phyloP scores from a whole-genome alignment of 2,888 invertebrate species.

The Beris morrisii region DNA sequence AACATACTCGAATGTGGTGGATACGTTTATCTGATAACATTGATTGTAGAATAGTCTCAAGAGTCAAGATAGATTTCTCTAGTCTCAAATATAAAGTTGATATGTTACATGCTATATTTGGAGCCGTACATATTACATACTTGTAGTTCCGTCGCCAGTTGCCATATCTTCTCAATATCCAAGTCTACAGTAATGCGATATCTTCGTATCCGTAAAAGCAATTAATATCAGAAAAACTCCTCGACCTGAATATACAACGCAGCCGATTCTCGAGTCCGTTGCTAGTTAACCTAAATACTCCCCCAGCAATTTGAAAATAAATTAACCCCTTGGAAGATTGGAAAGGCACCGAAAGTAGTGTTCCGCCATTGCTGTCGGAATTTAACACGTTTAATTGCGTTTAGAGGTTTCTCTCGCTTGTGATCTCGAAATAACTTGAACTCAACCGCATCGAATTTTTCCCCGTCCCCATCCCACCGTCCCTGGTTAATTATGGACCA shows the following conservation, averaged over 20 bases:
- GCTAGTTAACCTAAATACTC: slow-evolving; percentile 27
- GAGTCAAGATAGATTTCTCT: no score
- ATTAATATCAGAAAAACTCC: slow-evolving; percentile 21
- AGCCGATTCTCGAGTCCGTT: slow-evolving; percentile 5
- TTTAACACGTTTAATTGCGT: slow-evolving; percentile 30
- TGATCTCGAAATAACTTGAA: slow-evolving; percentile 9
- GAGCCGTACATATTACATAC: no score
- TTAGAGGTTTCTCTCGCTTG: slow-evolving; percentile 17
- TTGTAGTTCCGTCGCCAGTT: no score
- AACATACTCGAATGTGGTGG: no score
- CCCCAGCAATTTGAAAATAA: slow-evolving; percentile 28
- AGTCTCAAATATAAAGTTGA: no score
- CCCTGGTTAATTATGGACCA: no score
- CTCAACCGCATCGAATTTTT: slow-evolving; percentile 18
- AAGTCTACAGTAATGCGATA: slow-evolving; percentile 15
- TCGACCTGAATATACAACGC: slow-evolving; percentile 1
- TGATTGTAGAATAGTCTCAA: no score
- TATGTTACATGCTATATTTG: no score
- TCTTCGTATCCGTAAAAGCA: slow-evolving; percentile 24
- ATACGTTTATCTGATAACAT: no score
- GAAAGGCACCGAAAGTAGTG: slow-evolving; percentile 10
- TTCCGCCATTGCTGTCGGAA: slow-evolving; percentile 14
- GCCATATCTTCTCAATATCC: no score
- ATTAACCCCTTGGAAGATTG: slow-evolving; percentile 26
- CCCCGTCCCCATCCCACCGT: slow-evolving; percentile 7